phyloP scores from a whole-genome alignment of 2,113 vertebrate species.

The Sprattus sprattus region DNA sequence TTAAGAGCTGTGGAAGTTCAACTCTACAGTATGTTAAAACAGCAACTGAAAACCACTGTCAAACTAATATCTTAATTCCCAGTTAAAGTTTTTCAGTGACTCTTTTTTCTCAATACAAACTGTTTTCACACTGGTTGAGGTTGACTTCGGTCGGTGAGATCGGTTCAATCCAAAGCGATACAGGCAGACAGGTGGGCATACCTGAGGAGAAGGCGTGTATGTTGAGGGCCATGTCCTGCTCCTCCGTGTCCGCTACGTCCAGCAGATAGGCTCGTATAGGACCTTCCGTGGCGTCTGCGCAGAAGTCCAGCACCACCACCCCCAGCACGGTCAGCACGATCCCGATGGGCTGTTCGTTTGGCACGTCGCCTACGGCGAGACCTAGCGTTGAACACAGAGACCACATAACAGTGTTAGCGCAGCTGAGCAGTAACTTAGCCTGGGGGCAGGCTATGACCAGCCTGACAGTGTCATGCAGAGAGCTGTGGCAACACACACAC shows the following conservation, averaged over 20 bases:
- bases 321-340: conserved; percentile 94
- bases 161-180: neutral
- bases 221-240: conserved; percentile 97
- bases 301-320: conserved; percentile 94
- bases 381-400: conserved; percentile 63
- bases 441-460: neutral
- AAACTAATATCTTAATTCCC: too few species aligned
- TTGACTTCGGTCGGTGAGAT: neutral
- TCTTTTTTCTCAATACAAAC: too few species aligned
- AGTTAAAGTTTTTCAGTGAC: too few species aligned
- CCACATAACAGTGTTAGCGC: conserved; percentile 15
- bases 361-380: conserved; percentile 83
- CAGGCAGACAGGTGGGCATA: conserved; percentile 43
- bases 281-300: conserved; percentile 89
- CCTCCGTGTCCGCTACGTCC: conserved; percentile 92
- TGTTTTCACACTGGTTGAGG: too few species aligned
- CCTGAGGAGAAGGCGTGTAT: conserved; percentile 95
- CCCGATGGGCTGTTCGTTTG: conserved; percentile 82
- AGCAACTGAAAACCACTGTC: too few species aligned
- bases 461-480: neutral
- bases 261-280: conserved; percentile 94
- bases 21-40: too few species aligned
- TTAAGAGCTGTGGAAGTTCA: too few species aligned
- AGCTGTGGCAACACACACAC: neutral
- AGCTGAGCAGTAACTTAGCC: neutral